phyloP scores from a whole-genome alignment of 2,797 vertebrate genomes.

The Enteromius radiatus region DNA sequence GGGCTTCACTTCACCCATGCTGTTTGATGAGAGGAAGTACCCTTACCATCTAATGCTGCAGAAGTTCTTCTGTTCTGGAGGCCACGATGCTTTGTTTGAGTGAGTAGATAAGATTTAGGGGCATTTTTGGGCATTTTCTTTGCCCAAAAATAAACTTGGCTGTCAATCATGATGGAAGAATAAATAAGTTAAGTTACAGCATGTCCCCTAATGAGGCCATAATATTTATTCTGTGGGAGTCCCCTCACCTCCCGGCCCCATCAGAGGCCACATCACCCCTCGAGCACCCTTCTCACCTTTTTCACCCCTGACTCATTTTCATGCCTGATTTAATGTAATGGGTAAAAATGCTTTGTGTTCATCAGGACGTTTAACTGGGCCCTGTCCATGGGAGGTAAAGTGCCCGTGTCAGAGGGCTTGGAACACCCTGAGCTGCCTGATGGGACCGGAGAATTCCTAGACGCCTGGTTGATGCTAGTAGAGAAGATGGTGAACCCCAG shows the following conservation, averaged over 20 bases:
- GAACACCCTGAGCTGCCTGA: slow-evolving; percentile 93
- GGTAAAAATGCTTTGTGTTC: slow-evolving; percentile 25
- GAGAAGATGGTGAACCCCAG: slow-evolving; percentile 99
- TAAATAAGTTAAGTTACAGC: too few relatives aligned
- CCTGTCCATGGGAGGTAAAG: slow-evolving; percentile 94
- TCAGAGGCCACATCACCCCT: too few relatives aligned
- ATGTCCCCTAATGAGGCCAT: too few relatives aligned
- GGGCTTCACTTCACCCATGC: slow-evolving; percentile 96
- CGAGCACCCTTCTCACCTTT: too few relatives aligned
- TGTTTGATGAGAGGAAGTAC: slow-evolving; percentile 96
- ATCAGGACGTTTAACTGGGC: slow-evolving; percentile 96
- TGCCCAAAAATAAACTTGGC: too few relatives aligned
- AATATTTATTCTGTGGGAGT: too few relatives aligned
- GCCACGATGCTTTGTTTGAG: slow-evolving; percentile 96
- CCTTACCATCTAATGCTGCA: slow-evolving; percentile 97
- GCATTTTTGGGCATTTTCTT: too few relatives aligned
- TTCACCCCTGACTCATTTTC: too few relatives aligned
- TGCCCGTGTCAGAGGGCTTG: slow-evolving; percentile 90
- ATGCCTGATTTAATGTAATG: neutral
- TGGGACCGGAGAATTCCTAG: slow-evolving; percentile 94
- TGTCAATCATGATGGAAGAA: too few relatives aligned
- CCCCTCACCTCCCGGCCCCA: too few relatives aligned
- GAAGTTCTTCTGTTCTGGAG: slow-evolving; percentile 96
- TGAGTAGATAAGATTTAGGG: slow-evolving; percentile 73
- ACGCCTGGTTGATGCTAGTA: slow-evolving; percentile 97